Evolutionary conservation across 1,140 invertebrate genomes (phyloP).

Genomic region (Drosophila quadrilineata): DNA sequence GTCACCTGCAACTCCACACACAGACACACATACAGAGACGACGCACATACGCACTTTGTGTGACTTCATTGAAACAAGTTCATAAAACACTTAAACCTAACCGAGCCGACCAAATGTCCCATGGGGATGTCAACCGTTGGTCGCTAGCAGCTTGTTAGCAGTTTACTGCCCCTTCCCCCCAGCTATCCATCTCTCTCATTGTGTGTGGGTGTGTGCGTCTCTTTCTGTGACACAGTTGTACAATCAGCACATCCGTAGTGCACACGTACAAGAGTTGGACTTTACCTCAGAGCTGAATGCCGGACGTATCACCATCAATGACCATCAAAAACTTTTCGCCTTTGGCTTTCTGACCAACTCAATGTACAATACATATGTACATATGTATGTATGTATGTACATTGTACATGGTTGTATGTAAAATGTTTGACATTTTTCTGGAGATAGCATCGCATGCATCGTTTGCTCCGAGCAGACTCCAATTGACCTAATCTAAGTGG

Average conservation of each 20-base stretch:
- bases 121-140: slow-evolving; percentile 44
- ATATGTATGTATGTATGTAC: background rate
- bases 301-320: slow-evolving; percentile 73
- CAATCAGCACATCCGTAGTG: slow-evolving; percentile 9
- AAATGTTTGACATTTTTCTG: slow-evolving; percentile 24
- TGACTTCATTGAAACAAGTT: slow-evolving; percentile 77
- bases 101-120: slow-evolving; percentile 62
- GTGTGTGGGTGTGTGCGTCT: no score
- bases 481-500: slow-evolving; percentile 48
- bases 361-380: background rate
- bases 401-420: slow-evolving; percentile 1
- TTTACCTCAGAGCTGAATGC: slow-evolving; percentile 16
- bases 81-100: slow-evolving; percentile 78
- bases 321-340: slow-evolving; percentile 59
- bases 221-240: background rate
- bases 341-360: slow-evolving; percentile 43
- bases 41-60: slow-evolving; percentile 51
- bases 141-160: slow-evolving; percentile 58
- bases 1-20: slow-evolving; percentile 49
- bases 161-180: slow-evolving; percentile 21
- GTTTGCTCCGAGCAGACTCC: slow-evolving; percentile 25
- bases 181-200: background rate
- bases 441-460: slow-evolving; percentile 25
- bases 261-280: background rate
- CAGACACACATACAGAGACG: background rate